Evolutionary conservation across 2,888 invertebrate genomes (phyloP).

Genomic region (Clivina fossor): DNA sequence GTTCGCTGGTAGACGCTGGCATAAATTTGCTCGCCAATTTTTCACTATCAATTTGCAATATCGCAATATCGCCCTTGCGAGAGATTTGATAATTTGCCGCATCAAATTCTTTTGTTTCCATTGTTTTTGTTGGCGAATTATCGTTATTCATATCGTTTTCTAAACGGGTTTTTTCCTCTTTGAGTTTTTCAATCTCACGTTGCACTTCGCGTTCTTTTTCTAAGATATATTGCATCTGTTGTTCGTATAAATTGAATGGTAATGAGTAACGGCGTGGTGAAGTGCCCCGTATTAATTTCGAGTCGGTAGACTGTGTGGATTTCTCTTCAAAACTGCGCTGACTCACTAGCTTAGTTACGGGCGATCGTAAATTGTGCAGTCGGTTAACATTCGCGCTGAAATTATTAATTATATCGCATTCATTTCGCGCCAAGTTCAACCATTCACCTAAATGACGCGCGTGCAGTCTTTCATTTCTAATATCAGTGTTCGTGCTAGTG

Average conservation of each 20-base stretch:
- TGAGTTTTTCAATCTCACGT: constrained; percentile 64
- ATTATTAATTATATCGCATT: constrained; percentile 19
- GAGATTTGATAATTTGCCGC: constrained; percentile 53
- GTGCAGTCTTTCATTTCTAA: constrained; percentile 43
- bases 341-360: constrained; percentile 14
- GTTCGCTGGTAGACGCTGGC: constrained; percentile 60
- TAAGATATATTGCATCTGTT: constrained; percentile 66
- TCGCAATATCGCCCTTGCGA: constrained; percentile 55
- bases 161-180: constrained; percentile 57
- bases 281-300: not conserved
- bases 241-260: constrained; percentile 65
- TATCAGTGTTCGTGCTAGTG: constrained; percentile 6
- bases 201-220: constrained; percentile 70
- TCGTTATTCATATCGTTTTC: constrained; percentile 13
- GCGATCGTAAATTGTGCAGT: constrained; percentile 9
- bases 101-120: constrained; percentile 41
- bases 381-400: constrained; percentile 6
- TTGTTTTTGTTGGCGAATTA: not conserved
- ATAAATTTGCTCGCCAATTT: constrained; percentile 15
- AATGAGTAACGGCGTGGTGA: constrained; percentile 58
- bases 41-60: constrained; percentile 45
- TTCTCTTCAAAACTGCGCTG: constrained; percentile 11
- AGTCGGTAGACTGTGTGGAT: not conserved
- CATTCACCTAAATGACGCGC: constrained; percentile 55
- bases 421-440: constrained; percentile 54